Percentiles rank a stretch among this genome's conserved stretches.
Evolutionary conservation across 2,797 vertebrate genomes (phyloP).

Genomic region (Sebastes kiyomatsui): DNA sequence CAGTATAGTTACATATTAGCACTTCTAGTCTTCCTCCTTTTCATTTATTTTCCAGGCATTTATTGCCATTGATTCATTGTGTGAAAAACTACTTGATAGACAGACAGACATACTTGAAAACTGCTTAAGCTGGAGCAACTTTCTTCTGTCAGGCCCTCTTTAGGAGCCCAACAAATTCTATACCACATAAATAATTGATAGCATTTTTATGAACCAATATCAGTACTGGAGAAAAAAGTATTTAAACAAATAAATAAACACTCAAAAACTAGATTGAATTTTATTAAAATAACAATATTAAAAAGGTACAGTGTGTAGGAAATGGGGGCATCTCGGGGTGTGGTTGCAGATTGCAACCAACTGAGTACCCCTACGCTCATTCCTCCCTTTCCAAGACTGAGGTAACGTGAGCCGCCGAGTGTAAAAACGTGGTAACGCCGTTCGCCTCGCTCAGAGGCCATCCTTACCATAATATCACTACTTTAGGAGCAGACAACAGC

Average conservation of each 20-base stretch:
- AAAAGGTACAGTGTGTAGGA: too few relatives aligned
- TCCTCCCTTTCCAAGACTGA: too few relatives aligned
- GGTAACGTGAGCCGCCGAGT: too few relatives aligned
- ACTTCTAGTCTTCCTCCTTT: background rate
- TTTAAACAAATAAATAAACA: background rate
- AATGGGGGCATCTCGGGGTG: too few relatives aligned
- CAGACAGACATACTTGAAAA: background rate
- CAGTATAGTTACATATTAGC: background rate
- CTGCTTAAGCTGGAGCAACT: background rate
- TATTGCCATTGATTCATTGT: background rate
- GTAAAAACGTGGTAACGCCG: too few relatives aligned
- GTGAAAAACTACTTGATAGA: background rate
- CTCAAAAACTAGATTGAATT: background rate
- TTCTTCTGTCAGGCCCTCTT: too few relatives aligned
- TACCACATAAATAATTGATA: background rate
- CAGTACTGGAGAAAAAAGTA: background rate
- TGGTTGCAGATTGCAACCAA: too few relatives aligned
- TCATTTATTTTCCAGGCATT: background rate
- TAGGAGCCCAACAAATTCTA: background rate
- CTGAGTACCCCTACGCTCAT: too few relatives aligned
- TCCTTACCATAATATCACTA: too few relatives aligned
- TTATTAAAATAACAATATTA: background rate
- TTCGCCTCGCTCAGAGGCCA: too few relatives aligned
- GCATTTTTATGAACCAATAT: background rate
- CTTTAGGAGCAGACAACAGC: too few relatives aligned